Percentiles rank a stretch among this genome's conserved stretches.
These are phyloP conservation scores for Bombylius discolor DNA, from an alignment of 2,888 invertebrate species.

Conservation along the genomic window DNA sequence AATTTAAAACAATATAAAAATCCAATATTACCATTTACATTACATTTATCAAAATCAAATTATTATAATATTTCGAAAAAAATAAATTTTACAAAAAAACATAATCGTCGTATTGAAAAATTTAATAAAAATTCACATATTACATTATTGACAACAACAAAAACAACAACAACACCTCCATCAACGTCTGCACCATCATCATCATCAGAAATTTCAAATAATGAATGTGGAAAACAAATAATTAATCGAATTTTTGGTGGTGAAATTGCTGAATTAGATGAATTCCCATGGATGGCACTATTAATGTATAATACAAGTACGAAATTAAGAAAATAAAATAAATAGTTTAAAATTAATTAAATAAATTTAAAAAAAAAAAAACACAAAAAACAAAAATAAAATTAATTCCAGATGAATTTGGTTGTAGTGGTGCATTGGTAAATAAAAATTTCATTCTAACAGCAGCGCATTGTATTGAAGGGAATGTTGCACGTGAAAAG, in stretches of 20 bases:
- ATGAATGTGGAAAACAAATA: slow-evolving; percentile 43
- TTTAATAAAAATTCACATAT: too few species aligned
- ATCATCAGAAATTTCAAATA: slow-evolving; percentile 8
- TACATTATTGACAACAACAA: neutral
- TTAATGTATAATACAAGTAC: slow-evolving; percentile 44
- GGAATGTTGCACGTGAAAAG: slow-evolving; percentile 33
- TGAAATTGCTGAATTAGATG: slow-evolving; percentile 46
- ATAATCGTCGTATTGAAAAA: too few species aligned
- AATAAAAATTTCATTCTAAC: slow-evolving; percentile 46
- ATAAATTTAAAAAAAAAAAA: neutral
- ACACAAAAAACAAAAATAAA: too few species aligned
- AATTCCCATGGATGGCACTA: slow-evolving; percentile 51
- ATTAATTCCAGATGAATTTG: slow-evolving; percentile 34
- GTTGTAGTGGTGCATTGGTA: slow-evolving; percentile 50
- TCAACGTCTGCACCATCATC: too few species aligned
- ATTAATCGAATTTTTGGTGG: slow-evolving; percentile 51
- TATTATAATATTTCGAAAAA: too few species aligned
- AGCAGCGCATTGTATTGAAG: slow-evolving; percentile 49
- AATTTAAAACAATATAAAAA: slow-evolving; percentile 27
- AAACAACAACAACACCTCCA: neutral
- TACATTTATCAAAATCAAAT: neutral
- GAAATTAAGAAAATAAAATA: neutral
- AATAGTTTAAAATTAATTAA: neutral
- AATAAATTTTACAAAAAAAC: too few species aligned
- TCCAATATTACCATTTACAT: slow-evolving; percentile 23